A percentile compares a stretch with the other conserved stretches of the same genome.
Conservation (phyloP, 2,888 invertebrate genomes). For the Eristalis arbustorum region DNA sequence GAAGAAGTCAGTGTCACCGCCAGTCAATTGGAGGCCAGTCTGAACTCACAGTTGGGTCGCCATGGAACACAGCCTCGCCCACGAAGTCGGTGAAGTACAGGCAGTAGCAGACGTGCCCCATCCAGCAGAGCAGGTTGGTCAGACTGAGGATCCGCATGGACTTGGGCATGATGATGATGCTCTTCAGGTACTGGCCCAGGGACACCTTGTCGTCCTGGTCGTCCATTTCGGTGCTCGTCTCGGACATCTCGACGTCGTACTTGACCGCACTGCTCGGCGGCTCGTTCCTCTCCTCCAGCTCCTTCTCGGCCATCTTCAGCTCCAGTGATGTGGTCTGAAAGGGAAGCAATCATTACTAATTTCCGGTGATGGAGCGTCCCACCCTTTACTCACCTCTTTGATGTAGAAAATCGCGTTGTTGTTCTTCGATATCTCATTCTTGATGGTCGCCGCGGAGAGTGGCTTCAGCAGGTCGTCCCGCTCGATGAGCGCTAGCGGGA, state of each 20-base stretch:
- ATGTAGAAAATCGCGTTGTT: slow-evolving; percentile 77
- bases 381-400: slow-evolving; percentile 75
- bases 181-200: slow-evolving; percentile 79
- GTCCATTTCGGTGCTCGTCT: slow-evolving; percentile 28
- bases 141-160: slow-evolving; percentile 83
- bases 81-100: slow-evolving; percentile 86
- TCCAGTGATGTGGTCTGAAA: slow-evolving; percentile 75
- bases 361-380: no score
- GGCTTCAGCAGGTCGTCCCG: slow-evolving; percentile 77
- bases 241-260: slow-evolving; percentile 19
- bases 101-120: slow-evolving; percentile 85
- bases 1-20: neutral
- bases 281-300: slow-evolving; percentile 6
- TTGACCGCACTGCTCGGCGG: neutral
- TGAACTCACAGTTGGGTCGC: slow-evolving; percentile 80
- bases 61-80: slow-evolving; percentile 83
- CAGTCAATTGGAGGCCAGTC: neutral
- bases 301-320: slow-evolving; percentile 72
- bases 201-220: slow-evolving; percentile 74
- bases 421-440: slow-evolving; percentile 76
- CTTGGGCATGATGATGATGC: slow-evolving; percentile 83
- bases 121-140: slow-evolving; percentile 85
- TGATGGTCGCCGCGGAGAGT: slow-evolving; percentile 76
- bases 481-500: slow-evolving; percentile 81
- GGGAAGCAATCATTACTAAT: neutral